Evolutionary conservation across 2,113 vertebrate species (phyloP).

Genomic region (Tychaedon coryphoeus): DNA sequence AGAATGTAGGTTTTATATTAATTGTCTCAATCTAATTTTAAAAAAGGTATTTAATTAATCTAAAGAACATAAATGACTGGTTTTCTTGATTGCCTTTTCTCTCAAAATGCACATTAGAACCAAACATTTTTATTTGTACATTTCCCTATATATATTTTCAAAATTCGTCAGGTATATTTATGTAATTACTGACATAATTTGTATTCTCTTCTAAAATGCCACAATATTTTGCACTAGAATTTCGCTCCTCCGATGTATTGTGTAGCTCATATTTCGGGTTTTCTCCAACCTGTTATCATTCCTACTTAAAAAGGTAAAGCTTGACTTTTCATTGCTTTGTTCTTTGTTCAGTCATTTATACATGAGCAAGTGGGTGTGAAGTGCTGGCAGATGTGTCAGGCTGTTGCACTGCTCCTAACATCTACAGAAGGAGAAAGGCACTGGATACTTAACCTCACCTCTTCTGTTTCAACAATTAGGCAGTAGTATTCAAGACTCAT

Average conservation of each 20-base stretch:
- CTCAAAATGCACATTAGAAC: background rate
- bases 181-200: background rate
- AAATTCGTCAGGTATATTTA: background rate
- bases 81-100: background rate
- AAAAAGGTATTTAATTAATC: background rate
- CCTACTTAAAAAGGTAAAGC: background rate
- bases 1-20: background rate
- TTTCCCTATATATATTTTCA: background rate
- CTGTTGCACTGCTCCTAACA: background rate
- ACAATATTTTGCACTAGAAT: background rate
- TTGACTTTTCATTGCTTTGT: conserved; percentile 7
- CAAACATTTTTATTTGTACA: background rate
- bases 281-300: background rate
- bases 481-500: background rate
- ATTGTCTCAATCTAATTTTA: background rate
- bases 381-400: conserved; percentile 5
- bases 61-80: background rate
- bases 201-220: background rate
- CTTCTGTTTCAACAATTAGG: background rate
- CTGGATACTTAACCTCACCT: background rate
- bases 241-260: background rate
- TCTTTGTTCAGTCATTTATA: conserved; percentile 24
- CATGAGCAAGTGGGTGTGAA: conserved; percentile 30
- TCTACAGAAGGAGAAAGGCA: background rate
- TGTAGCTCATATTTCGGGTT: background rate